Evolutionary conservation across 2,113 vertebrate genomes (phyloP).

Genomic region (Nerophis ophidion): DNA sequence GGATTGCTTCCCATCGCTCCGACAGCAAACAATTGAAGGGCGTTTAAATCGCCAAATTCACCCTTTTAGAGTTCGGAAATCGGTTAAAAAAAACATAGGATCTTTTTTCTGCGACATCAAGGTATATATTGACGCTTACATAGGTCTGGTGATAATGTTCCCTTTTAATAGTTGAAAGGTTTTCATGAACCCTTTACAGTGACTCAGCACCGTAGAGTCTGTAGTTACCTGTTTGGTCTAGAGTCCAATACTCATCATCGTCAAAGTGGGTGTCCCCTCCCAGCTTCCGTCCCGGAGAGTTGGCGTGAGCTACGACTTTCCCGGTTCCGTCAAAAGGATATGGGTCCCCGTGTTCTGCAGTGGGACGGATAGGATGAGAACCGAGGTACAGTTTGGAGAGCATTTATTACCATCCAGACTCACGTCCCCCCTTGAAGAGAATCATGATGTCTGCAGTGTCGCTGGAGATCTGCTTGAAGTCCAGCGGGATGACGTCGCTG

Average conservation of each 20-base stretch:
- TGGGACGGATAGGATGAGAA: not conserved
- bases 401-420: slow-evolving; percentile 14
- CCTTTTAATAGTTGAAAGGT: too few relatives aligned
- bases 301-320: slow-evolving; percentile 70
- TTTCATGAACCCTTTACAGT: too few relatives aligned
- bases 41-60: too few relatives aligned
- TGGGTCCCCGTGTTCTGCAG: slow-evolving; percentile 68
- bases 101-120: too few relatives aligned
- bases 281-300: slow-evolving; percentile 45
- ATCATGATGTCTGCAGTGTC: slow-evolving; percentile 70
- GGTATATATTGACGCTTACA: too few relatives aligned
- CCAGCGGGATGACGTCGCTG: slow-evolving; percentile 67
- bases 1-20: too few relatives aligned
- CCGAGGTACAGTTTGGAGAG: not conserved
- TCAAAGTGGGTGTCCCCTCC: slow-evolving; percentile 75
- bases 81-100: too few relatives aligned
- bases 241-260: slow-evolving; percentile 71
- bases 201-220: not conserved
- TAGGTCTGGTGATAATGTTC: too few relatives aligned
- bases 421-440: slow-evolving; percentile 61
- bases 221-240: slow-evolving; percentile 47
- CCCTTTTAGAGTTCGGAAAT: too few relatives aligned
- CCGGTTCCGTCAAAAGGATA: slow-evolving; percentile 66
- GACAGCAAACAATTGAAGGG: too few relatives aligned
- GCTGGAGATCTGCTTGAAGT: slow-evolving; percentile 59